phyloP scores from a whole-genome alignment of 2,113 vertebrate genomes.

The human region GRCh38 chr3:69544501-69545000 shows the following conservation, averaged over 20 bases:
- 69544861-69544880: not conserved
- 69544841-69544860: not conserved
- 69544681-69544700: not conserved
- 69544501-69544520: not conserved
- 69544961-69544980: constrained; percentile 33
- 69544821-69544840: not conserved
- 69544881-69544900: not conserved
- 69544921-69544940: not conserved
- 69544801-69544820: not conserved
- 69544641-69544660: not conserved
- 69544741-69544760: not conserved
- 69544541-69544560: not conserved
- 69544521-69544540: not conserved
- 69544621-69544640: not conserved
- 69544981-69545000: not conserved
- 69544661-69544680: not conserved
- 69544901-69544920: not conserved
- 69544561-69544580: not conserved
- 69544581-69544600: not conserved
- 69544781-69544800: not conserved
- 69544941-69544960: not conserved
- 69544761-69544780: not conserved
- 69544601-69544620: not conserved
- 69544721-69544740: no score
- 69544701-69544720: not conserved